phyloP scores from a whole-genome alignment of 2,797 vertebrate genomes.

The Cheirogaleus major region DNA sequence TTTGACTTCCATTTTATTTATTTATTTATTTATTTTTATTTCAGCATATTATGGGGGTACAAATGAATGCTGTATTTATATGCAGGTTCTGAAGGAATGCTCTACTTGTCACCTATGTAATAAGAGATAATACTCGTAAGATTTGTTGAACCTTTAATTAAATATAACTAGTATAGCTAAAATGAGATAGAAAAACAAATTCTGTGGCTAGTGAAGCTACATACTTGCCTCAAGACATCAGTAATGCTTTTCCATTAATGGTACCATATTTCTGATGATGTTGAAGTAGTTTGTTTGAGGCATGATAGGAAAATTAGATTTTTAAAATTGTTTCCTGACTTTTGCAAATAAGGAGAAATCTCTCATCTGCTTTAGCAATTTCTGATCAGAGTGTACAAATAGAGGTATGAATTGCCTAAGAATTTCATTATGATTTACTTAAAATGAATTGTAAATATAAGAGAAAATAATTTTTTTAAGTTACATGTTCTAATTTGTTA shows the following conservation, averaged over 20 bases:
- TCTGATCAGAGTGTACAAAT: background rate
- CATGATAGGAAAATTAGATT: background rate
- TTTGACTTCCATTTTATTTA: too few species aligned
- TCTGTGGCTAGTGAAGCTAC: background rate
- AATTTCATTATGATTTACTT: background rate
- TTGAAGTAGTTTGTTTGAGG: background rate
- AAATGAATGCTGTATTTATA: background rate
- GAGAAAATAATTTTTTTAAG: background rate
- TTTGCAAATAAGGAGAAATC: background rate
- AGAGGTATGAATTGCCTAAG: background rate
- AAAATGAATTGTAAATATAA: background rate
- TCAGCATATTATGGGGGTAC: too few species aligned
- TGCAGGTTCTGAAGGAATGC: background rate
- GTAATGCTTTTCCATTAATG: background rate
- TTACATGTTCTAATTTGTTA: background rate
- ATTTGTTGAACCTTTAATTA: background rate
- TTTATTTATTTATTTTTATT: too few species aligned
- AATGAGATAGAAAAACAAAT: background rate
- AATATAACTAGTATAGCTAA: background rate
- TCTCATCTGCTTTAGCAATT: background rate
- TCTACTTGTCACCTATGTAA: background rate
- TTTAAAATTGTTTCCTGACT: slow-evolving; percentile 10
- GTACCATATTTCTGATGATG: background rate
- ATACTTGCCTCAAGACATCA: background rate
- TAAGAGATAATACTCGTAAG: background rate